Evolutionary conservation across 2,888 invertebrate species (phyloP).

Genomic region (Halocaridina rubra): DNA sequence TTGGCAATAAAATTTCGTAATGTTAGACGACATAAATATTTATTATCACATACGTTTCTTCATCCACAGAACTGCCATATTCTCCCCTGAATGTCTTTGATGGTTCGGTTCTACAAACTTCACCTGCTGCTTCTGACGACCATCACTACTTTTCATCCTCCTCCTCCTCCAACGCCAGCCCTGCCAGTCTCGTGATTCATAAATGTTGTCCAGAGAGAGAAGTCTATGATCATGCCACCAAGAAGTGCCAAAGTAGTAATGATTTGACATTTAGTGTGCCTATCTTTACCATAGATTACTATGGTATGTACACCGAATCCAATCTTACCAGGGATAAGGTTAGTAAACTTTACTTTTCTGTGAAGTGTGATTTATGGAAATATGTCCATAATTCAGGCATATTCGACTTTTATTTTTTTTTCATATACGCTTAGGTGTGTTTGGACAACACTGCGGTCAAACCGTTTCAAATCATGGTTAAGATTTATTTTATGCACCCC

Average conservation of each 20-base stretch:
- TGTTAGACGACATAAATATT: no score
- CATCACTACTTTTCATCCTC: neutral
- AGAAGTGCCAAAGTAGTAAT: slow-evolving; percentile 30
- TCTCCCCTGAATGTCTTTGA: neutral
- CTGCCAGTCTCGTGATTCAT: slow-evolving; percentile 32
- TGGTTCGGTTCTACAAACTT: neutral
- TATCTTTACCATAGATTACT: slow-evolving; percentile 44
- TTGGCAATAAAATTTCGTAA: slow-evolving; percentile 1
- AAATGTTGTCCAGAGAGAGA: slow-evolving; percentile 57
- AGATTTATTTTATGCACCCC: no score
- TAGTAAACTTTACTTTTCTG: no score
- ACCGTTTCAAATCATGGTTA: no score
- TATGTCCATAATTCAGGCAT: no score
- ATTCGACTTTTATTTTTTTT: no score
- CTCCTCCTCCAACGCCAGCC: neutral
- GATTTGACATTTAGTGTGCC: slow-evolving; percentile 57
- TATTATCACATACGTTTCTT: no score
- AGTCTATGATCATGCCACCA: slow-evolving; percentile 43
- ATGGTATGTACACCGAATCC: slow-evolving; percentile 49
- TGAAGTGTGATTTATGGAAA: neutral
- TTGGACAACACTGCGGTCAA: no score
- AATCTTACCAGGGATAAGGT: slow-evolving; percentile 59
- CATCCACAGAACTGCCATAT: neutral
- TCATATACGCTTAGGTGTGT: no score
- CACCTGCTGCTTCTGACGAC: neutral